Percentiles rank a stretch among this genome's conserved stretches.
Evolutionary conservation across 2,797 vertebrate species (phyloP).

Genomic region (Pseudocheirus occidentalis): DNA sequence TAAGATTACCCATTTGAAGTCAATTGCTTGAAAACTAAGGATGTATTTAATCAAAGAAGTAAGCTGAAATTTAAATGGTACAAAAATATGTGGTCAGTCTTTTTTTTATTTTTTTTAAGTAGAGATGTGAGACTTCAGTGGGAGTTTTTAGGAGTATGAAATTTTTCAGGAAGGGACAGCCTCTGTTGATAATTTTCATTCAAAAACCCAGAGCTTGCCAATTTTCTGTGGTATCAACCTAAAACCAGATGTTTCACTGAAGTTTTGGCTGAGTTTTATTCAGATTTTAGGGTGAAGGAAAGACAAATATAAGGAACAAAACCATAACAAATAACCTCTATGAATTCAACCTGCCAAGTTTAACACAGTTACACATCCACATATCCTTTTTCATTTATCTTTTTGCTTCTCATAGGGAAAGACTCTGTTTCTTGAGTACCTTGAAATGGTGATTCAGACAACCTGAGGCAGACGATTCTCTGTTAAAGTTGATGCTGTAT

Average conservation of each 20-base stretch:
- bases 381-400: background rate
- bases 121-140: background rate
- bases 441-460: slow-evolving; percentile 35
- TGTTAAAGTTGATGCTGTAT: background rate
- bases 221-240: background rate
- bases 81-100: background rate
- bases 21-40: background rate
- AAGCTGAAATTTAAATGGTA: background rate
- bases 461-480: slow-evolving; percentile 1
- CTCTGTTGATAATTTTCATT: background rate
- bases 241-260: slow-evolving; percentile 8
- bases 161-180: background rate
- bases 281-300: background rate
- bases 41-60: background rate
- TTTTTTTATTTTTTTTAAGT: background rate
- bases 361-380: background rate
- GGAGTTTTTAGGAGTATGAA: background rate
- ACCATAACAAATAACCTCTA: background rate
- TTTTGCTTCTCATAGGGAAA: slow-evolving; percentile 11
- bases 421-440: slow-evolving; percentile 17
- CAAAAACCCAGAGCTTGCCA: background rate
- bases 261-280: background rate
- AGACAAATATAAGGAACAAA: background rate
- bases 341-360: slow-evolving; percentile 10
- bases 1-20: background rate